These are phyloP conservation scores for Macheiramphus alcinus DNA, from an alignment of 2,113 vertebrate species.

Conservation along the genomic window DNA sequence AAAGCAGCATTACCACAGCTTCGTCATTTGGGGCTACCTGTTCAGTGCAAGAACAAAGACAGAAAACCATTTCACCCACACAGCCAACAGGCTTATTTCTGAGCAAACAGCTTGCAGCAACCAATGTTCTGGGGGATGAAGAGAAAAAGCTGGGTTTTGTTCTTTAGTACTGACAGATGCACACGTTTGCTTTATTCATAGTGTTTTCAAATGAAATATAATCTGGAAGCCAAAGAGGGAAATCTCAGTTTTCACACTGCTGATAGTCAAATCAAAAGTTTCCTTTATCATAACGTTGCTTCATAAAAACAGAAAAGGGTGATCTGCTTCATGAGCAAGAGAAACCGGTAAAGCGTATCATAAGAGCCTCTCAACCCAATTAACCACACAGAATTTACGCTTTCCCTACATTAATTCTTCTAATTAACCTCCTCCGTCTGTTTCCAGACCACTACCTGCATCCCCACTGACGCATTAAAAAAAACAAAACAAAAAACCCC, in stretches of 20 bases:
- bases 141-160: neutral
- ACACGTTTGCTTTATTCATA: neutral
- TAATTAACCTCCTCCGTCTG: neutral
- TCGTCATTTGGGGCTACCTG: conserved; percentile 64
- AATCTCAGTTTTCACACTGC: neutral
- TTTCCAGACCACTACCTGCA: neutral
- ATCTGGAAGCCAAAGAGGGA: neutral
- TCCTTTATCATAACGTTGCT: neutral
- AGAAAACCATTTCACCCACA: neutral
- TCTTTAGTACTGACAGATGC: neutral
- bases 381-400: neutral
- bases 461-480: neutral
- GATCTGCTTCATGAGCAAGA: neutral
- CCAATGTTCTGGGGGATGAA: rapidly evolving
- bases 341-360: neutral
- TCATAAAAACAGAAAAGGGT: neutral
- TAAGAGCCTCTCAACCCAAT: neutral
- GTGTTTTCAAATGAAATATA: neutral
- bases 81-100: neutral
- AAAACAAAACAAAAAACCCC: neutral
- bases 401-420: neutral
- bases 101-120: neutral
- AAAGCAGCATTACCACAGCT: conserved; percentile 66
- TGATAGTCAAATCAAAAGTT: neutral
- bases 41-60: neutral